Evolutionary conservation across 2,888 invertebrate genomes (phyloP).

Genomic region (Rhagonycha lutea): DNA sequence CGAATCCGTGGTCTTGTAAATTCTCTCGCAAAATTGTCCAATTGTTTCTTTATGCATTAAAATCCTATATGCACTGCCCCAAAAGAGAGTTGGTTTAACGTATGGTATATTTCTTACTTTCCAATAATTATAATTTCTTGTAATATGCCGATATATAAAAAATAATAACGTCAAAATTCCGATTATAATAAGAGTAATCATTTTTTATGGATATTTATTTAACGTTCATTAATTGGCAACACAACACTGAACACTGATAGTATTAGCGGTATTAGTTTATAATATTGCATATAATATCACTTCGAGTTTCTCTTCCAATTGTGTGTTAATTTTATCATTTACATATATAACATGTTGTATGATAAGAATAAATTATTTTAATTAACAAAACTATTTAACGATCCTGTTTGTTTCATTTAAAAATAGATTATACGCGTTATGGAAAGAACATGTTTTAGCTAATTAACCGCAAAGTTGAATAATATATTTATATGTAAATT

Average conservation of each 20-base stretch:
- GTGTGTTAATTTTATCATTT: neutral
- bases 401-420: neutral
- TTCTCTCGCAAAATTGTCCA: constrained; percentile 42
- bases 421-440: neutral
- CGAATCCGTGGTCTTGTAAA: constrained; percentile 39
- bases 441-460: too few relatives aligned
- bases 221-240: neutral
- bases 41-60: constrained; percentile 44
- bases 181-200: neutral
- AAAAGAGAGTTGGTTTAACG: constrained; percentile 49
- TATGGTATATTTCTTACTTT: constrained; percentile 49
- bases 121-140: constrained; percentile 52
- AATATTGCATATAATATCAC: neutral
- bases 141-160: constrained; percentile 9
- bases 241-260: neutral
- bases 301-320: neutral
- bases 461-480: too few relatives aligned
- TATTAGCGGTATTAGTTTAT: neutral
- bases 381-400: neutral
- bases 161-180: neutral
- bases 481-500: too few relatives aligned
- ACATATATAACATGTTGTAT: neutral
- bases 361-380: neutral
- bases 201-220: neutral
- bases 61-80: constrained; percentile 53